Evolutionary conservation across 2,113 vertebrate species (phyloP).

Genomic region (Ptyas mucosa): DNA sequence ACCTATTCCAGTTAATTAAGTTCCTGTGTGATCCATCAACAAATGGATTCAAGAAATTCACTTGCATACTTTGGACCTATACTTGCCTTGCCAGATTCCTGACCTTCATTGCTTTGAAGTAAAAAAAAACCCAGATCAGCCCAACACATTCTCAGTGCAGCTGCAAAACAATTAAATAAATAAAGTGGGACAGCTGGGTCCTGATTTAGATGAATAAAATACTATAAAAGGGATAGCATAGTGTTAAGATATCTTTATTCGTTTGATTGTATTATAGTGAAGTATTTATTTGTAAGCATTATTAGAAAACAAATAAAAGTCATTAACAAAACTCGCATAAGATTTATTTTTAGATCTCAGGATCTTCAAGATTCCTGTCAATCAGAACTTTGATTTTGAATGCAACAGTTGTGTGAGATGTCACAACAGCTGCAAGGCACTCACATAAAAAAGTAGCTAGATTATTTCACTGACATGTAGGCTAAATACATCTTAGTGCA

Average conservation of each 20-base stretch:
- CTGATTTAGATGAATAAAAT: neutral
- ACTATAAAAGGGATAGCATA: neutral
- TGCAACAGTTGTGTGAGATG: neutral
- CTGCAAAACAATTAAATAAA: neutral
- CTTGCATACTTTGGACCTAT: neutral
- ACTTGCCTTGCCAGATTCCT: conserved; percentile 2
- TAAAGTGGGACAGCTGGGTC: neutral
- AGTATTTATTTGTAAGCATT: neutral
- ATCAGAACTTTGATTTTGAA: neutral
- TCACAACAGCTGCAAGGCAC: neutral
- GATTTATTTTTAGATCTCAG: conserved; percentile 3
- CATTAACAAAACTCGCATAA: neutral
- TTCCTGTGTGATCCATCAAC: neutral
- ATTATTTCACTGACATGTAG: neutral
- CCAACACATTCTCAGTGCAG: conserved; percentile 23
- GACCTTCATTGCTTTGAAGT: conserved; percentile 22
- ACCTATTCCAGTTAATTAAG: neutral
- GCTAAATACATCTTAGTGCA: neutral
- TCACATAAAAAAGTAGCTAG: neutral
- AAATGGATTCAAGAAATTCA: conserved; percentile 22
- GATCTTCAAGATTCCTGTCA: neutral
- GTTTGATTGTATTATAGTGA: neutral
- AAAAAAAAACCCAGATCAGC: neutral
- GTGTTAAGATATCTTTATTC: neutral
- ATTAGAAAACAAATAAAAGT: neutral